Evolutionary conservation across 2,113 vertebrate genomes (phyloP).

Genomic region (Stegastes partitus): DNA sequence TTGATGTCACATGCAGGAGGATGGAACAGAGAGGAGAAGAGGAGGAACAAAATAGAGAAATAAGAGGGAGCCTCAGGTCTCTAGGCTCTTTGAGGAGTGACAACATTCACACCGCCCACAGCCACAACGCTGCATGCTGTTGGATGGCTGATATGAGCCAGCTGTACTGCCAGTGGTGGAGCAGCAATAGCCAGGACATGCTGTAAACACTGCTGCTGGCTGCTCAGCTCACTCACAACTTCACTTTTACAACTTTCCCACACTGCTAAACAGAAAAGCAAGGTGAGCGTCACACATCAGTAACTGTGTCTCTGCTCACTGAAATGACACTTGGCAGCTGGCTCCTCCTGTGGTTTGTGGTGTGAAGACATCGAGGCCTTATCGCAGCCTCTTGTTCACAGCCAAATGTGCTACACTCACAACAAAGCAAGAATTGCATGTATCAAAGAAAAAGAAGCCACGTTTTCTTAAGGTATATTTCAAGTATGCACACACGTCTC

Average conservation of each 20-base stretch:
- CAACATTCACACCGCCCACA: constrained; percentile 49
- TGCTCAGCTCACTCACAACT: constrained; percentile 10
- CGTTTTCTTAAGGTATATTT: constrained; percentile 10
- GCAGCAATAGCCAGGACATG: constrained; percentile 16
- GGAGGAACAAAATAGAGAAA: too few relatives aligned
- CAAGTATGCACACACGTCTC: background rate
- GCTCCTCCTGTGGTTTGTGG: constrained; percentile 20
- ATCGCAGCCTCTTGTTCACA: background rate
- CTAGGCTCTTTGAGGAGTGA: constrained; percentile 41
- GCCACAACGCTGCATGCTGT: constrained; percentile 8
- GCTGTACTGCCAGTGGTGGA: constrained; percentile 44
- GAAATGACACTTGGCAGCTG: constrained; percentile 17
- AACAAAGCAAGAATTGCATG: background rate
- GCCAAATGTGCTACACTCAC: background rate
- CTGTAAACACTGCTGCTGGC: constrained; percentile 13
- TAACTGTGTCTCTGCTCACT: constrained; percentile 4
- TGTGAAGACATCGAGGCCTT: constrained; percentile 24
- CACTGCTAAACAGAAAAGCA: background rate
- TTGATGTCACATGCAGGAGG: too few relatives aligned
- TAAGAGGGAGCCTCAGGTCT: constrained; percentile 9
- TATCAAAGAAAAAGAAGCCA: background rate
- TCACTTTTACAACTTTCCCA: constrained; percentile 31
- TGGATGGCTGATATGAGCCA: constrained; percentile 48
- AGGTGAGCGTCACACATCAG: constrained; percentile 12
- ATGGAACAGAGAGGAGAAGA: too few relatives aligned